Evolutionary conservation across 1,140 invertebrate species (phyloP).

Genomic region (Temnothorax nylanderi): DNA sequence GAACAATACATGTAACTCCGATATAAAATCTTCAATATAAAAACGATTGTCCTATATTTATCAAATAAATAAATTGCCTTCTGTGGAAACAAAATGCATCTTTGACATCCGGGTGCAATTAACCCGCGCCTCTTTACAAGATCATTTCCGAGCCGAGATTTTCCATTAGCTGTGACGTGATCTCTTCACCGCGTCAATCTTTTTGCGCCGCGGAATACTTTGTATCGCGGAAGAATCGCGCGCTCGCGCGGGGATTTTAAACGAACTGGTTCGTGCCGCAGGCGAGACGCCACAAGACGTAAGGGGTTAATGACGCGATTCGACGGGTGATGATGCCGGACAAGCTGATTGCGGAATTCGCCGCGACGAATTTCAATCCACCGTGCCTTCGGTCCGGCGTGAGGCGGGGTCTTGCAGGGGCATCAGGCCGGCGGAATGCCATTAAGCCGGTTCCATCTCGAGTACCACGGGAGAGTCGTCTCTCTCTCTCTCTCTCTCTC

Average conservation of each 20-base stretch:
- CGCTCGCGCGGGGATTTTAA: not conserved
- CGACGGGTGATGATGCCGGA: constrained; percentile 12
- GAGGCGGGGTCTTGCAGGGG: constrained; percentile 44
- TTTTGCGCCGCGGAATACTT: not conserved
- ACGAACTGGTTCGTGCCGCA: not conserved
- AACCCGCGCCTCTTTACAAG: not conserved
- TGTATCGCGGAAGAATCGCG: not conserved
- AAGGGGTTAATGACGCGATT: constrained; percentile 36
- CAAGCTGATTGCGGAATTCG: constrained; percentile 60
- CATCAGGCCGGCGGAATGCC: constrained; percentile 39
- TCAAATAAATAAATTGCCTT: not conserved
- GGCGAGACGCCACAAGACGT: not conserved
- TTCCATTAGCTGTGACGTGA: constrained; percentile 1
- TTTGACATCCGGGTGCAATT: not conserved
- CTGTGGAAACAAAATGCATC: not conserved
- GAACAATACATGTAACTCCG: not conserved
- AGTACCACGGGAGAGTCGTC: not conserved
- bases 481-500: too few relatives aligned
- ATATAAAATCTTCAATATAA: not conserved
- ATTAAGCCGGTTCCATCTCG: constrained; percentile 31
- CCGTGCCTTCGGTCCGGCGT: constrained; percentile 46
- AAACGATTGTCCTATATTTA: not conserved
- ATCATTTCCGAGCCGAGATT: not conserved
- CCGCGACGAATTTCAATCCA: constrained; percentile 66
- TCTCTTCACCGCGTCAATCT: not conserved